These are phyloP conservation scores for Automeris io DNA, from an alignment of 2,888 invertebrate genomes.

Conservation along the genomic window DNA sequence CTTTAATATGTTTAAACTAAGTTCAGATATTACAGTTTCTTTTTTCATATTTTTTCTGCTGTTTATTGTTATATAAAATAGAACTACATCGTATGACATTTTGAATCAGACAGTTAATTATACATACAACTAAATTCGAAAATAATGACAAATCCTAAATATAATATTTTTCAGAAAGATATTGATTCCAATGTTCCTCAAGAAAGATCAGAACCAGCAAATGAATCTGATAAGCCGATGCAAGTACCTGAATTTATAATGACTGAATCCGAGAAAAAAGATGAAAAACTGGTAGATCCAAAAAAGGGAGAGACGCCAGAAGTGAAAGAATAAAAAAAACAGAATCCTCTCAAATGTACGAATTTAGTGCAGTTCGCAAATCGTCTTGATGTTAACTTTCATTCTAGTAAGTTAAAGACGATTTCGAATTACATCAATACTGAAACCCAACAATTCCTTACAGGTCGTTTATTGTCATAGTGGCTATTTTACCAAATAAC, in stretches of 20 bases:
- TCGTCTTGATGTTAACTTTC: too few species aligned
- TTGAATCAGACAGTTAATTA: too few species aligned
- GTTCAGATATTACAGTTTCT: too few species aligned
- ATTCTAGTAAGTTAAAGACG: too few species aligned
- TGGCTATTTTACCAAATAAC: slow-evolving; percentile 69
- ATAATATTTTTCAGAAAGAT: slow-evolving; percentile 32
- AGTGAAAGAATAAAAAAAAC: slow-evolving; percentile 21
- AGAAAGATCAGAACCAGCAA: slow-evolving; percentile 30
- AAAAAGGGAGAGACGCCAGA: slow-evolving; percentile 22
- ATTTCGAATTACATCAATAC: background rate
- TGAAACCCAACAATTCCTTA: background rate
- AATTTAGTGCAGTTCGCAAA: slow-evolving; percentile 11
- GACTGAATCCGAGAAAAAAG: slow-evolving; percentile 50
- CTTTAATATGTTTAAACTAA: too few species aligned
- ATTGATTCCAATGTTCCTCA: slow-evolving; percentile 33
- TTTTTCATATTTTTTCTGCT: too few species aligned
- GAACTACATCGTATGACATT: too few species aligned
- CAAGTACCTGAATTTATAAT: slow-evolving; percentile 66
- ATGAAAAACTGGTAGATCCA: slow-evolving; percentile 34
- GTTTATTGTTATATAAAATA: too few species aligned
- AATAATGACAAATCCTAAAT: too few species aligned
- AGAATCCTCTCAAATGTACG: slow-evolving; percentile 16
- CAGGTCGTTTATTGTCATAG: slow-evolving; percentile 9
- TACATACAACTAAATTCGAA: too few species aligned
- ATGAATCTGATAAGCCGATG: slow-evolving; percentile 35